Conservation (phyloP, 2,797 vertebrate genomes). For the Pempheris klunzingeri region DNA sequence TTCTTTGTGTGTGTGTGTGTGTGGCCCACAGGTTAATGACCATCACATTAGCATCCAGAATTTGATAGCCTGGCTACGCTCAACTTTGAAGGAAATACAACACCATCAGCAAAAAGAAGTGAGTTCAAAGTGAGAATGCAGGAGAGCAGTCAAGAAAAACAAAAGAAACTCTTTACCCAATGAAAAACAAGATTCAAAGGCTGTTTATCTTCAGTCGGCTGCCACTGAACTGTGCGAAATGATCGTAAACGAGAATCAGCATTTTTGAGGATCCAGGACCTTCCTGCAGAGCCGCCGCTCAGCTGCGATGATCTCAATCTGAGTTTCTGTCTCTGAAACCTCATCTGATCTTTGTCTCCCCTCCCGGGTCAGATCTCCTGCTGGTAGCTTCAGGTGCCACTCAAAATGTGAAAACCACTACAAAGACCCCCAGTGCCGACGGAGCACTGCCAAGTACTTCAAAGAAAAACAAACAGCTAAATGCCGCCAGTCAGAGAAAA, state of each 20-base stretch:
- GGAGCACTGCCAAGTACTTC: slow-evolving; percentile 55
- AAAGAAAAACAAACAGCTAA: slow-evolving; percentile 72
- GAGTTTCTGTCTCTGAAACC: slow-evolving; percentile 36
- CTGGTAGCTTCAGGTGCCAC: slow-evolving; percentile 64
- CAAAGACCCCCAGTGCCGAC: slow-evolving; percentile 52
- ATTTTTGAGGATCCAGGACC: slow-evolving; percentile 22
- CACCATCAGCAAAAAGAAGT: slow-evolving; percentile 40
- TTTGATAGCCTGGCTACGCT: slow-evolving; percentile 59
- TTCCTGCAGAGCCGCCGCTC: slow-evolving; percentile 25
- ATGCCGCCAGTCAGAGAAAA: slow-evolving; percentile 62
- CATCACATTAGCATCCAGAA: slow-evolving; percentile 73
- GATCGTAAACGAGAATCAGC: slow-evolving; percentile 26
- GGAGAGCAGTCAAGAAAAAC: slow-evolving; percentile 60
- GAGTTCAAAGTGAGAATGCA: slow-evolving; percentile 51
- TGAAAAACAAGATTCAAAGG: slow-evolving; percentile 42
- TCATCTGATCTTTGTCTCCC: slow-evolving; percentile 39
- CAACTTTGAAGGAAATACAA: slow-evolving; percentile 56
- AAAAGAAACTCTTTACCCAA: slow-evolving; percentile 43
- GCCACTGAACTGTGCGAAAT: slow-evolving; percentile 20
- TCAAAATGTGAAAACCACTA: slow-evolving; percentile 66
- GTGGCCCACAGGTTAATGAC: slow-evolving; percentile 70
- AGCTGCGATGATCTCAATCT: slow-evolving; percentile 31
- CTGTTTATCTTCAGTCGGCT: slow-evolving; percentile 33
- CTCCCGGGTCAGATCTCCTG: slow-evolving; percentile 33
- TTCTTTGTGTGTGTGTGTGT: slow-evolving; percentile 62